Evolutionary conservation across 2,113 vertebrate species (phyloP), one percentile per base, ranked within the genome.

Genomic region (Morone chrysops): DNA sequence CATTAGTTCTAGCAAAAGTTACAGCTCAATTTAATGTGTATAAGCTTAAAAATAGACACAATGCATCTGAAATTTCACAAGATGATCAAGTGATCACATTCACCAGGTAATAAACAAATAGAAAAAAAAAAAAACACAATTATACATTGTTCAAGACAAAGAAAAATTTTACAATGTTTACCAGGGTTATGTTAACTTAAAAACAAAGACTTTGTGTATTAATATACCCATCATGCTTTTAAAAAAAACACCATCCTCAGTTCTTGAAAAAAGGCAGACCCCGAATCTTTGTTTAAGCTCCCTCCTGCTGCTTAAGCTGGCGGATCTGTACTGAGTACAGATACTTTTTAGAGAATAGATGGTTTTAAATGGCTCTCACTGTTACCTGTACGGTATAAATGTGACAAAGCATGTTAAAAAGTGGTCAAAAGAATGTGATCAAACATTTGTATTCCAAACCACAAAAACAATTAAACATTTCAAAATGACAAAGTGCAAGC

Each of bases 381-480:
- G 97, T 98, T 97, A 99, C 98, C 98, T 99, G 98, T 97, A 97
- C 98, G 97, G 98, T 99, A 99, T 99, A 99, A 99, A 99, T 98
- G 98, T 97, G 97, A 99, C 98, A 99, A 99, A 99, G 97, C 97
- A 99, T 99, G 98, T 99, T 99, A 99, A 99, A 98, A 98, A 96
- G 95, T 96, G 96, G 95, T 96, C 96, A 98, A 92, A 93, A 89
- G 82, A 91, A 94, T 84, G 83, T 90, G 88, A 93, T 89, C 89
- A 94, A 84, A 95, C 94, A 95, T 91, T 94, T 94, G 90, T 90
- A 95, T 93, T 94, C 87, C 92, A 95, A 94, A 91, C 89, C 90
- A 93, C 93, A 93, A 90, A 87, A 92, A 82, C 89, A 94, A 82
- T 84, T 75, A 80, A 78, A 91, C 89, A 93, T 93, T 91, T 87